Percentiles rank a stretch among this genome's conserved stretches.
Evolutionary conservation across 2,113 vertebrate genomes (phyloP).

Genomic region (Pitta sordida): DNA sequence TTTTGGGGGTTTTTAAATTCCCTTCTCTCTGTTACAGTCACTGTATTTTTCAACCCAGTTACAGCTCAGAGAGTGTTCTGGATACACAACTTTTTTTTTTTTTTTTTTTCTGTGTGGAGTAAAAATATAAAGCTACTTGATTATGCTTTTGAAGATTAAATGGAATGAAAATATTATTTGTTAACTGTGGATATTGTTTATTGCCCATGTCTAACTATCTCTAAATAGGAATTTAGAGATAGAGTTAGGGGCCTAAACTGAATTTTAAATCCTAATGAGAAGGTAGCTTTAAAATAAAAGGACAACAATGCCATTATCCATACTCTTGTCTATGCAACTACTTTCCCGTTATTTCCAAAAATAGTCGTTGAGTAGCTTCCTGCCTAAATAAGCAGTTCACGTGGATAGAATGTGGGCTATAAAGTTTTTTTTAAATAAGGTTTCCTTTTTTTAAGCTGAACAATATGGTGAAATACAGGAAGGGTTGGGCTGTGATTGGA

Average conservation of each 20-base stretch:
- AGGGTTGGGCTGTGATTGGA: conserved; percentile 22
- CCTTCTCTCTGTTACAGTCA: neutral
- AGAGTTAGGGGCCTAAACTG: neutral
- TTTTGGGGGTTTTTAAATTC: neutral
- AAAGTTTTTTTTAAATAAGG: conserved; percentile 13
- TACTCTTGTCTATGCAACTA: neutral
- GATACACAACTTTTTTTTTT: neutral
- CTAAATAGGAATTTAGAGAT: neutral
- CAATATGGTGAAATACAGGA: conserved; percentile 11
- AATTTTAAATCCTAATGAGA: conserved; percentile 22
- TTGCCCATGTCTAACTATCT: neutral
- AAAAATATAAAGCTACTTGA: neutral
- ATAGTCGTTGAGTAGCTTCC: conserved; percentile 41
- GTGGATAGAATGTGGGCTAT: neutral
- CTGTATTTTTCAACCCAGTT: neutral
- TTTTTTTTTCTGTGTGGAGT: neutral
- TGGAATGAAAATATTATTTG: neutral
- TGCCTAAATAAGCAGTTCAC: conserved; percentile 20
- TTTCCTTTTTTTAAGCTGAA: conserved; percentile 21
- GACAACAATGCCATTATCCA: conserved; percentile 30
- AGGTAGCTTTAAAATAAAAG: neutral
- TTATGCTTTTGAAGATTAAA: neutral
- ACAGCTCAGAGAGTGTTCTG: neutral
- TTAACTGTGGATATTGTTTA: neutral
- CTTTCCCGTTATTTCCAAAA: conserved; percentile 55